Percentiles rank a stretch among this genome's conserved stretches.
Evolutionary conservation across 30 jellyfish, hydroid and myxozoan genomes (phyloP).

Genomic region (Phacellophora camtschatica): DNA sequence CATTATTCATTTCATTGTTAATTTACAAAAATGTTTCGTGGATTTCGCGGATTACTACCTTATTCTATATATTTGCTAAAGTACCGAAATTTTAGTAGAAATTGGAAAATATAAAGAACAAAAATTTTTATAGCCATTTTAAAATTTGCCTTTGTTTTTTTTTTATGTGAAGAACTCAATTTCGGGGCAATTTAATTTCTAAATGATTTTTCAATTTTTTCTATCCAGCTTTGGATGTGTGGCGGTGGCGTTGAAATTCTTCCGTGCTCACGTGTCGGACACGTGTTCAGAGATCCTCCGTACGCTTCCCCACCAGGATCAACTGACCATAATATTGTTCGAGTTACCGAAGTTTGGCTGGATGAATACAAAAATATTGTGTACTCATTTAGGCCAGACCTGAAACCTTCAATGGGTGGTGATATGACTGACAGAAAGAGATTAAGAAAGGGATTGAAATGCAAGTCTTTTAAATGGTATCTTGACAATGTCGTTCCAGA

Average conservation of each 20-base stretch:
- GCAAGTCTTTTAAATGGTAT: conserved; percentile 90
- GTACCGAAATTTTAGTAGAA: no score
- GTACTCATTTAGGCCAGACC: conserved; percentile 79
- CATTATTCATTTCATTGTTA: no score
- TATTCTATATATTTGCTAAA: no score
- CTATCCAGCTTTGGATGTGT: conserved; percentile 91
- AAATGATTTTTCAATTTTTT: background rate
- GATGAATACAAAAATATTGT: conserved; percentile 87
- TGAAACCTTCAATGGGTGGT: conserved; percentile 74
- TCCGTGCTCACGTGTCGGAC: conserved; percentile 97
- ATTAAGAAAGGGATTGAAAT: conserved; percentile 60
- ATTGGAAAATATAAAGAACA: no score
- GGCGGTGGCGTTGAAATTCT: conserved; percentile 92
- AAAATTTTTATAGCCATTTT: no score
- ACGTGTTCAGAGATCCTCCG: conserved; percentile 94
- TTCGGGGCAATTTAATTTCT: background rate
- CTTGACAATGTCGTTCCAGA: conserved; percentile 82
- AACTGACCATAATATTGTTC: conserved; percentile 81
- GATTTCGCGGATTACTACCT: no score
- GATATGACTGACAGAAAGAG: conserved; percentile 69
- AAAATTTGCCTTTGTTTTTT: no score
- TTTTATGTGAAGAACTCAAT: no score
- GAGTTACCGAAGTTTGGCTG: conserved; percentile 98
- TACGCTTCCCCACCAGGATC: conserved; percentile 88
- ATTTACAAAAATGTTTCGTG: no score